Conservation (phyloP, 2,888 invertebrate genomes). For the Xestia c-nigrum region DNA sequence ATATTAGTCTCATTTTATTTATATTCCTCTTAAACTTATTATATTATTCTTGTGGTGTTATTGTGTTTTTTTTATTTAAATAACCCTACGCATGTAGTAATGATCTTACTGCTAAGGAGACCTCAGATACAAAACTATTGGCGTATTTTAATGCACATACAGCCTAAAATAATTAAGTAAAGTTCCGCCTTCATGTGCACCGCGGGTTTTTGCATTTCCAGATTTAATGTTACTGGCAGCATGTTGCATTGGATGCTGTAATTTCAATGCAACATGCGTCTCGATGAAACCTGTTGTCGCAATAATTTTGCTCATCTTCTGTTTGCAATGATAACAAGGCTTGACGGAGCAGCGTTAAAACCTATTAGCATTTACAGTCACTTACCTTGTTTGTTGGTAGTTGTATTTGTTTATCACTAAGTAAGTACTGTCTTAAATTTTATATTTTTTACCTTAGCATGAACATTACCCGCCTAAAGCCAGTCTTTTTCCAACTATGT, state of each 20-base stretch:
- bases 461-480: too few species aligned
- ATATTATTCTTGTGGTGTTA: too few species aligned
- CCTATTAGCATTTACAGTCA: neutral
- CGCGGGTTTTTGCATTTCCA: neutral
- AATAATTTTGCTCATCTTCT: neutral
- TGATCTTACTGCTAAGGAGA: neutral
- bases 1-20: too few species aligned
- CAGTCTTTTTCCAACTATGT: too few species aligned
- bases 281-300: too few species aligned
- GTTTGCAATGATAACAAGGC: neutral
- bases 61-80: too few species aligned
- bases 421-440: neutral
- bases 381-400: neutral
- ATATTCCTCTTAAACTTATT: too few species aligned
- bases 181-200: too few species aligned
- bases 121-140: neutral
- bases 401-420: neutral
- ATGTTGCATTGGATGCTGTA: neutral
- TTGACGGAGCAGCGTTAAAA: neutral
- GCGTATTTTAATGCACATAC: too few species aligned
- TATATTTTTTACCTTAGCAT: neutral
- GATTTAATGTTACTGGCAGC: too few species aligned
- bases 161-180: too few species aligned
- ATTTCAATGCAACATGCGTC: too few species aligned
- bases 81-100: neutral